Percentiles rank a stretch among this genome's conserved stretches.
Evolutionary conservation across 1,140 invertebrate species (phyloP).

Genomic region (Copidosoma floridanum): DNA sequence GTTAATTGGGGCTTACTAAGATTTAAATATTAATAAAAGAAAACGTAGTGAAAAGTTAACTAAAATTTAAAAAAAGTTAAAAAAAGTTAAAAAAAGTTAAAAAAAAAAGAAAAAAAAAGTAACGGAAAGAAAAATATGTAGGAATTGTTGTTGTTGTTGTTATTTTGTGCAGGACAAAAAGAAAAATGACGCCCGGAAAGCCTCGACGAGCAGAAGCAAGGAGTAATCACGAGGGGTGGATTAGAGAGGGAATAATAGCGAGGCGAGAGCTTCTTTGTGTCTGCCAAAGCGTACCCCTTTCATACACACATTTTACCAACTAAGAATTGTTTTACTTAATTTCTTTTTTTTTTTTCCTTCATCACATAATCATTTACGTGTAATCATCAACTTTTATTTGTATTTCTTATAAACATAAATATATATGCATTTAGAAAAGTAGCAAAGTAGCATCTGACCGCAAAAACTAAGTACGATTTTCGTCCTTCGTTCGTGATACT

Average conservation of each 20-base stretch:
- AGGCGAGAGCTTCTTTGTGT: constrained; percentile 1
- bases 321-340: background rate
- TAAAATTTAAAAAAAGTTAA: background rate
- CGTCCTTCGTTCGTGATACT: too few species aligned
- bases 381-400: too few species aligned
- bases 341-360: background rate
- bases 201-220: constrained; percentile 39
- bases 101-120: constrained; percentile 5
- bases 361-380: background rate
- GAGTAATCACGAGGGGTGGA: constrained; percentile 27
- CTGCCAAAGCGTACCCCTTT: constrained; percentile 17
- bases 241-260: constrained; percentile 2
- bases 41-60: constrained; percentile 31
- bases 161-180: constrained; percentile 48
- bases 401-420: too few species aligned
- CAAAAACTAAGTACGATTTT: too few species aligned
- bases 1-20: background rate
- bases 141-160: constrained; percentile 34
- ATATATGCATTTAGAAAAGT: too few species aligned
- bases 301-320: too few species aligned
- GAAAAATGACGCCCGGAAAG: constrained; percentile 34
- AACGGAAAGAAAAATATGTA: constrained; percentile 13
- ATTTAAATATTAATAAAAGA: too few species aligned
- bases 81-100: constrained; percentile 3
- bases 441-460: too few species aligned